phyloP scores from a whole-genome alignment of 2,888 invertebrate species.

The Pandemis corylana region DNA sequence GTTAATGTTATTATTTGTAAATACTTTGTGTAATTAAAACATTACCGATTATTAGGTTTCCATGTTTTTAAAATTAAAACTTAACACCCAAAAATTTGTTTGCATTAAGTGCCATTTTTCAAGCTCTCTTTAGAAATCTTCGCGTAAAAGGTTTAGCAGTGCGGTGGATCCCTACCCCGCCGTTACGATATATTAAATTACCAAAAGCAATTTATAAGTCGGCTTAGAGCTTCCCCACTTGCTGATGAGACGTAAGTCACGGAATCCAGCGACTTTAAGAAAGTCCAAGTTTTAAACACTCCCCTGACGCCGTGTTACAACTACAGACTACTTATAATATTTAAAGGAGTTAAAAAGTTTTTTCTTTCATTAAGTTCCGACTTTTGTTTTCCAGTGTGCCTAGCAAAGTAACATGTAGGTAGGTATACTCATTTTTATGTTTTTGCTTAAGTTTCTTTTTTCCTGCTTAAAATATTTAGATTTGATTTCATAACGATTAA shows the following conservation, averaged over 20 bases:
- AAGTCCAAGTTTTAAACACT: neutral
- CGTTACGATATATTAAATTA: conserved; percentile 71
- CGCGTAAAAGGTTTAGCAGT: conserved; percentile 56
- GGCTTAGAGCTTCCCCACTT: conserved; percentile 59
- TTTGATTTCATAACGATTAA: too few species aligned
- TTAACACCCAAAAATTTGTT: neutral
- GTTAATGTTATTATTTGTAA: too few species aligned
- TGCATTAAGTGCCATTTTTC: conserved; percentile 10
- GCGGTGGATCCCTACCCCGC: conserved; percentile 52
- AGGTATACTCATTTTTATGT: too few species aligned
- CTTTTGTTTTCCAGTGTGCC: too few species aligned
- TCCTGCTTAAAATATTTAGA: too few species aligned
- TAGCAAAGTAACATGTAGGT: too few species aligned
- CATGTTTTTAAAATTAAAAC: neutral
- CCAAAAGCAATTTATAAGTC: conserved; percentile 75
- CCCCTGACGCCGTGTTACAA: neutral
- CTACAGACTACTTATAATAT: neutral
- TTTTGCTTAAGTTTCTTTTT: too few species aligned
- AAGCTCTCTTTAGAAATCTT: conserved; percentile 15
- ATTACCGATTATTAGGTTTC: neutral
- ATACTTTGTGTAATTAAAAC: neutral
- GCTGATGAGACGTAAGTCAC: conserved; percentile 30
- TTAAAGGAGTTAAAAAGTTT: neutral
- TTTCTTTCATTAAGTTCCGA: neutral
- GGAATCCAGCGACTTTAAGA: conserved; percentile 14